These are phyloP conservation scores for Sorex fumeus DNA, from an alignment of 2,113 vertebrate species.

Conservation along the genomic window DNA sequence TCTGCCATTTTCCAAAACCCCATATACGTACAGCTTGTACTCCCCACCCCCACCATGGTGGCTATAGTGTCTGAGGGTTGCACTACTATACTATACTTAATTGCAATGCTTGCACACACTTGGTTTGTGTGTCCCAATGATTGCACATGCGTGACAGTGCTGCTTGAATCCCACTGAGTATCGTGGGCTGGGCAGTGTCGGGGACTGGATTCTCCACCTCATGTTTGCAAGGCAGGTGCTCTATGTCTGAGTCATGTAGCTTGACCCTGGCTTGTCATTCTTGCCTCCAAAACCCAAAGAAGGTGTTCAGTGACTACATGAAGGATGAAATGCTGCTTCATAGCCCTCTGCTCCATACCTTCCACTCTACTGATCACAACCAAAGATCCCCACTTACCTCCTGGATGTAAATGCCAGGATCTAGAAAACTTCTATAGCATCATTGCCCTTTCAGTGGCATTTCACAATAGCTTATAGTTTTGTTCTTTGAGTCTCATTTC, in stretches of 20 bases:
- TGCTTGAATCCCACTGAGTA: too few species aligned
- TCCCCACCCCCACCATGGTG: too few species aligned
- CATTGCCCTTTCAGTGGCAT: background rate
- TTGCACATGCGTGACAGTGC: too few species aligned
- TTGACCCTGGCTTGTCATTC: background rate
- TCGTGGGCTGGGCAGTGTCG: too few species aligned
- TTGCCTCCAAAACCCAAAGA: background rate
- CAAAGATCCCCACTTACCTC: background rate
- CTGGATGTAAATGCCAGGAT: background rate
- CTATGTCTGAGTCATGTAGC: too few species aligned
- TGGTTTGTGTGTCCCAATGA: too few species aligned
- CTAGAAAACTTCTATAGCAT: background rate
- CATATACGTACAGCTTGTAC: background rate
- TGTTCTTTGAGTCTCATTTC: background rate
- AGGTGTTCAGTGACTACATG: background rate
- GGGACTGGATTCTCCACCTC: too few species aligned
- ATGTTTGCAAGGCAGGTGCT: too few species aligned
- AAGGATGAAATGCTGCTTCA: background rate
- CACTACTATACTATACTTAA: too few species aligned
- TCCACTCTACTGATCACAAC: background rate
- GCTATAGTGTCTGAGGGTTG: too few species aligned
- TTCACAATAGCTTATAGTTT: background rate
- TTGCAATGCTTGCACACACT: too few species aligned
- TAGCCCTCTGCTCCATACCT: background rate
- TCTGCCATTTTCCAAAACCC: background rate